Percentiles rank a stretch among this genome's conserved stretches.
phyloP scores from a whole-genome alignment of 2,888 invertebrate species.

The Agonopterix alstromeriana region DNA sequence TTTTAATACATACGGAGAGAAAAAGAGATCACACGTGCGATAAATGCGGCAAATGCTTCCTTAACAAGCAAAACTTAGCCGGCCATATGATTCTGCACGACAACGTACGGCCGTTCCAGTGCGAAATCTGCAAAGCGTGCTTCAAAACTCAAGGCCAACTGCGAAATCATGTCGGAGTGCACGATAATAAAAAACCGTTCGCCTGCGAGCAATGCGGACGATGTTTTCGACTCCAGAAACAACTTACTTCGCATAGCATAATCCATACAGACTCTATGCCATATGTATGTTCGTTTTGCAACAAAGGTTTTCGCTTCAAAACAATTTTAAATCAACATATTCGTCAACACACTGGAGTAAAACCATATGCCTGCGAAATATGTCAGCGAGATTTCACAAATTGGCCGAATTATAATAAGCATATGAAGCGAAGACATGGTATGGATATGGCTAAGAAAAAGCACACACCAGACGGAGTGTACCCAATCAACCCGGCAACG shows the following conservation, averaged over 20 bases:
- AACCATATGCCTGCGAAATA: conserved; percentile 82
- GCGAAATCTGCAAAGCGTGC: conserved; percentile 47
- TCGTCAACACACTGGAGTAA: conserved; percentile 80
- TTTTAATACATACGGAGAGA: conserved; percentile 72
- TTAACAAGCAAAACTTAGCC: conserved; percentile 29
- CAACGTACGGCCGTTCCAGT: conserved; percentile 41
- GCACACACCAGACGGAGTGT: conserved; percentile 51
- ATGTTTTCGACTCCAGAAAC: conserved; percentile 79
- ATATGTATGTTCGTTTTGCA: conserved; percentile 81
- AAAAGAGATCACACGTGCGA: conserved; percentile 48
- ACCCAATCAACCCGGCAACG: conserved; percentile 42
- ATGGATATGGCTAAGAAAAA: conserved; percentile 47
- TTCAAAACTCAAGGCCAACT: conserved; percentile 38
- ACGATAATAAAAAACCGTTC: conserved; percentile 37
- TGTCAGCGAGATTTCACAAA: conserved; percentile 82
- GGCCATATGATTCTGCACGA: conserved; percentile 43
- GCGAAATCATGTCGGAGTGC: conserved; percentile 35
- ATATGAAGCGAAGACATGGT: conserved; percentile 85
- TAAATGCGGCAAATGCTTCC: conserved; percentile 17
- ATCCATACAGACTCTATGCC: conserved; percentile 88
- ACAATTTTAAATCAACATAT: conserved; percentile 81
- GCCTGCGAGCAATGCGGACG: conserved; percentile 63
- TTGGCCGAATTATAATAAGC: conserved; percentile 88
- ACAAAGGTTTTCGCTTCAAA: conserved; percentile 82
- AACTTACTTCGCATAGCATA: conserved; percentile 83